These are phyloP conservation scores for Sylvicola cinctus DNA, from an alignment of 2,888 invertebrate genomes.

Conservation along the genomic window DNA sequence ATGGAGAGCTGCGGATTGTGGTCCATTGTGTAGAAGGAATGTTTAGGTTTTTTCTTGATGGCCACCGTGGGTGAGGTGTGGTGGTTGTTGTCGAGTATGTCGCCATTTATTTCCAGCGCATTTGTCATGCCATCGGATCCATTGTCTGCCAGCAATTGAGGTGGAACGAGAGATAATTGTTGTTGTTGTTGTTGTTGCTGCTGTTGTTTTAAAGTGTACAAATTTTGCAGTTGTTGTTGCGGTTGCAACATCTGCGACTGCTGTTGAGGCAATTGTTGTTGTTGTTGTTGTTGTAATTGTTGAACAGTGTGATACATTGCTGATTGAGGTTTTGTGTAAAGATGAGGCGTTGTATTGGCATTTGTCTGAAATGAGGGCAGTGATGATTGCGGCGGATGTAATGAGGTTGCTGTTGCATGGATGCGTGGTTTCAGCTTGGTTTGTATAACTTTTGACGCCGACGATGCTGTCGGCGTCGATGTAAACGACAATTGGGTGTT, in stretches of 20 bases:
- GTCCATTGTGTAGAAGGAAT: too few relatives aligned
- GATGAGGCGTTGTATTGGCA: too few relatives aligned
- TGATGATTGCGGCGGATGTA: background rate
- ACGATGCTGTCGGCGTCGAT: too few relatives aligned
- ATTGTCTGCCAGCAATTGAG: slow-evolving; percentile 12
- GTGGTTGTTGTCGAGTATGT: background rate
- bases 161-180: too few relatives aligned
- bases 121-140: slow-evolving; percentile 14
- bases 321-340: background rate
- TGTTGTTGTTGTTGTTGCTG: slow-evolving; percentile 7
- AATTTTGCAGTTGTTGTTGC: slow-evolving; percentile 3
- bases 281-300: slow-evolving; percentile 1
- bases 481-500: too few relatives aligned
- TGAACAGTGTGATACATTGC: background rate
- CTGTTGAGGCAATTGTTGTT: slow-evolving; percentile 7
- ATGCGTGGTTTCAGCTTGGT: too few relatives aligned
- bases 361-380: background rate
- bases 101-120: background rate
- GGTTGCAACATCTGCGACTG: slow-evolving; percentile 4
- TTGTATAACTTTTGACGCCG: too few relatives aligned
- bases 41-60: slow-evolving; percentile 1
- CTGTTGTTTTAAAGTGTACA: too few relatives aligned
- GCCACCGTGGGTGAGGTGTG: background rate
- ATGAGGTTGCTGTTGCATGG: background rate
- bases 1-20: too few relatives aligned